Evolutionary conservation across 2,888 invertebrate genomes (phyloP).

Genomic region (Phrixothrix hirtus): DNA sequence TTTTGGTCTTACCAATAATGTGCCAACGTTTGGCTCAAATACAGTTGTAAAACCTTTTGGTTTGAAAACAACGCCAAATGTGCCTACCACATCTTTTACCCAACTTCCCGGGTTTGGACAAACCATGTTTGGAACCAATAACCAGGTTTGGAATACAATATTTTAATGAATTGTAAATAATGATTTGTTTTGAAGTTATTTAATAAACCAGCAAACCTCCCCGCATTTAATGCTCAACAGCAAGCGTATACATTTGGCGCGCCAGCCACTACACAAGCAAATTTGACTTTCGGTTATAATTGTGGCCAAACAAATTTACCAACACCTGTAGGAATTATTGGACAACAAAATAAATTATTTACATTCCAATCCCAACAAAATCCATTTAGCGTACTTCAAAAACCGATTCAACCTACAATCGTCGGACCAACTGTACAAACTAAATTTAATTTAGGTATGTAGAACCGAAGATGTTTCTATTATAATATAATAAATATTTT

Average conservation of each 20-base stretch:
- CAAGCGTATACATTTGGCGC: constrained; percentile 52
- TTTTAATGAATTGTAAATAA: too few relatives aligned
- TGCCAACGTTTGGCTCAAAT: constrained; percentile 54
- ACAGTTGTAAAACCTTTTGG: constrained; percentile 61
- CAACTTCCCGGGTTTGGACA: constrained; percentile 49
- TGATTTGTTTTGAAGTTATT: constrained; percentile 39
- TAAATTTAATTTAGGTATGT: constrained; percentile 25
- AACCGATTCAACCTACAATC: constrained; percentile 40
- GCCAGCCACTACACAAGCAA: constrained; percentile 29
- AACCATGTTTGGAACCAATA: constrained; percentile 44
- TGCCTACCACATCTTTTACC: constrained; percentile 49
- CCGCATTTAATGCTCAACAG: constrained; percentile 50
- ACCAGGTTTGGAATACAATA: constrained; percentile 43
- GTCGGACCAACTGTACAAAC: constrained; percentile 40
- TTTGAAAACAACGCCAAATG: constrained; percentile 45
- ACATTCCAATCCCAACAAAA: constrained; percentile 15
- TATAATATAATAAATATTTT: too few relatives aligned
- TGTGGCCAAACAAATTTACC: constrained; percentile 33
- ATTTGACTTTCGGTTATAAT: constrained; percentile 33
- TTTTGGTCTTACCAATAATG: constrained; percentile 53
- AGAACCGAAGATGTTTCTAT: too few relatives aligned
- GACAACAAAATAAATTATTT: constrained; percentile 45
- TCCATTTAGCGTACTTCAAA: constrained; percentile 41
- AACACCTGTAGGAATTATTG: constrained; percentile 44
- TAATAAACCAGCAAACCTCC: constrained; percentile 56